Base-by-base conservation (phyloP, 2,888 invertebrate genomes). In the Tetragnatha montana region DNA sequence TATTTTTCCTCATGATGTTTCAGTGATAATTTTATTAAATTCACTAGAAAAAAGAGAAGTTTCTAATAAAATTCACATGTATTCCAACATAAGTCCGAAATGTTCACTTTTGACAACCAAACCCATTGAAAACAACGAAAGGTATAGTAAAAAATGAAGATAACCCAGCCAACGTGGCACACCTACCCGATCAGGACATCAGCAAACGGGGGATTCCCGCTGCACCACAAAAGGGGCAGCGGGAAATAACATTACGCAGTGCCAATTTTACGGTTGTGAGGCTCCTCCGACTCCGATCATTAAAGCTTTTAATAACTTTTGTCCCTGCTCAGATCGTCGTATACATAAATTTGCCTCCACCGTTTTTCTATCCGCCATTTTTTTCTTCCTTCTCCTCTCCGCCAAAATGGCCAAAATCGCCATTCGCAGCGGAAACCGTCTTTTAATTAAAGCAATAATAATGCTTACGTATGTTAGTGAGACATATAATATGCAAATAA, bases 361-460 rank as follows among this genome's bases (percentile, higher is more conserved):
- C 22, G 60, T 80, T 74, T 86, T 79, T 79, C 17, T 47, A 12
- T 19, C 21, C 14, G 69, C 22, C 75, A 83, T 35, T 84, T 76
- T 10, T 70, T 74, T 70, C 71, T 70, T 76, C n/a, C 2, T 35
- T 35, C 35, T 35, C 35, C 1, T 35, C 21, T 6, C 71, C 14
- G n/a, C n/a, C n/a, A n/a, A 35, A 51, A 60, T 60, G n/a, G 4
- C 35, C 79, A 14, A 22, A 74, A 78, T 70, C 69, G 21, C 35
- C 78, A 35, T 47, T 69, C 69, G 22, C 76, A 84, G 35, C 14
- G 21, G 50, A 75, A 21, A 71, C 71, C n/a, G 47, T 21, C 19
- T 73, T 80, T 86, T 86, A 86, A 86, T 86, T 86, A 86, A 86
- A 68, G 86, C 86, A 86, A 86, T 80, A 86, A 86, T 80, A 86